Percentiles rank a stretch among this genome's conserved stretches.
phyloP scores from a whole-genome alignment of 2,888 invertebrate species.

The Scrobipalpa atriplicella region DNA sequence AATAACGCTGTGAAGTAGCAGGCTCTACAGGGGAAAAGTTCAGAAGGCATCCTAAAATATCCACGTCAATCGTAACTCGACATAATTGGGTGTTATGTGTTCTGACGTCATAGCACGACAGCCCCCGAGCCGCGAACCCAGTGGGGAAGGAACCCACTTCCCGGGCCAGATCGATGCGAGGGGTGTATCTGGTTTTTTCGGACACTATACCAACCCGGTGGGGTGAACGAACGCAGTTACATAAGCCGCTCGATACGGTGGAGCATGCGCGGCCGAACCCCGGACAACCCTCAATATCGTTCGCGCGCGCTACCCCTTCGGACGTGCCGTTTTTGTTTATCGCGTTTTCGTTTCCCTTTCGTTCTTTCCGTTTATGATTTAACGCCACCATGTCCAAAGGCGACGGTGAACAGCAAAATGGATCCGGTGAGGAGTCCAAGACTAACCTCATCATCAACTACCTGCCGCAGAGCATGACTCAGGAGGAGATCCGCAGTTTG shows the following conservation, averaged over 20 bases:
- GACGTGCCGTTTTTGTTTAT: conserved; percentile 81
- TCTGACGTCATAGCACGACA: conserved; percentile 13
- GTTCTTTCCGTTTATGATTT: conserved; percentile 83
- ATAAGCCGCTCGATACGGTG: conserved; percentile 73
- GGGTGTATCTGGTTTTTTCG: conserved; percentile 80
- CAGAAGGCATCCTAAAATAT: background rate
- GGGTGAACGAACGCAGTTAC: conserved; percentile 81
- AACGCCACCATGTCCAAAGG: conserved; percentile 91
- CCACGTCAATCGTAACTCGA: background rate
- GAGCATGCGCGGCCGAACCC: conserved; percentile 61
- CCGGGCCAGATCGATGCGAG: conserved; percentile 68
- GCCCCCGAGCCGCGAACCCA: conserved; percentile 14
- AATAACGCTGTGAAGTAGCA: no score
- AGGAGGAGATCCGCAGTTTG: conserved; percentile 98
- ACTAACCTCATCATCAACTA: conserved; percentile 99
- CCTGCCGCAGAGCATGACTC: conserved; percentile 99
- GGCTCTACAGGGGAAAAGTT: background rate
- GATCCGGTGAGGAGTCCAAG: conserved; percentile 95
- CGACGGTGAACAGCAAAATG: conserved; percentile 93
- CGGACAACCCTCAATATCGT: conserved; percentile 61
- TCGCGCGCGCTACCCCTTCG: conserved; percentile 77
- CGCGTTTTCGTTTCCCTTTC: conserved; percentile 83
- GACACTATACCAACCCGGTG: conserved; percentile 74
- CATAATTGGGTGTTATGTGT: conserved; percentile 15
- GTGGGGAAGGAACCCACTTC: conserved; percentile 36